These are phyloP conservation scores for Gyrodactylus salaris DNA, from an alignment of 1,140 invertebrate species.

Conservation along the genomic window DNA sequence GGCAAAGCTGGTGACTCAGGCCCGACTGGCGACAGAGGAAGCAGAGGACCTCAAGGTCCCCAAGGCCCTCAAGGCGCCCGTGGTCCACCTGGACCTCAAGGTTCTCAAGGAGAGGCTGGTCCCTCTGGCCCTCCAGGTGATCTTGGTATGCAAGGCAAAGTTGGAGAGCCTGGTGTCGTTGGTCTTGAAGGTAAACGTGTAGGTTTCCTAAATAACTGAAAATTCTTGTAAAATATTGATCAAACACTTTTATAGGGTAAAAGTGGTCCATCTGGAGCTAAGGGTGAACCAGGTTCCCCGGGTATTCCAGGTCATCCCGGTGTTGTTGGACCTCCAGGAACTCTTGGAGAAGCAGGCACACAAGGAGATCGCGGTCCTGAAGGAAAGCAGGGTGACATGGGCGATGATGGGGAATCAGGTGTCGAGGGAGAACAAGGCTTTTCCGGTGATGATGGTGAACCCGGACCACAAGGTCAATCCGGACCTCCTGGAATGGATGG, in stretches of 20 bases:
- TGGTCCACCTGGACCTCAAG: neutral
- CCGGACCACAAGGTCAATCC: neutral
- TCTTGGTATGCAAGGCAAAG: conserved; percentile 1
- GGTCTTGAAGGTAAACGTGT: neutral
- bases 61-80: conserved; percentile 1
- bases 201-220: neutral
- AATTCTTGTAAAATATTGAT: neutral
- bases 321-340: neutral
- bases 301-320: conserved; percentile 5
- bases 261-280: neutral
- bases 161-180: neutral
- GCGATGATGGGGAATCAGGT: neutral
- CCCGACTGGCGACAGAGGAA: conserved; percentile 5
- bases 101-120: neutral
- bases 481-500: neutral
- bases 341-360: conserved; percentile 3
- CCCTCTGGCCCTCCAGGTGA: conserved; percentile 3
- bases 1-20: conserved; percentile 1
- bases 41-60: neutral
- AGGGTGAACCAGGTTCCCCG: conserved; percentile 4
- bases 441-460: neutral
- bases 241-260: neutral
- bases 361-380: neutral
- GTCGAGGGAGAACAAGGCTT: neutral
- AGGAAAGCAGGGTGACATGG: conserved; percentile 2